Base-by-base conservation (phyloP, 2,888 invertebrate genomes). In the Netelia melanura region DNA sequence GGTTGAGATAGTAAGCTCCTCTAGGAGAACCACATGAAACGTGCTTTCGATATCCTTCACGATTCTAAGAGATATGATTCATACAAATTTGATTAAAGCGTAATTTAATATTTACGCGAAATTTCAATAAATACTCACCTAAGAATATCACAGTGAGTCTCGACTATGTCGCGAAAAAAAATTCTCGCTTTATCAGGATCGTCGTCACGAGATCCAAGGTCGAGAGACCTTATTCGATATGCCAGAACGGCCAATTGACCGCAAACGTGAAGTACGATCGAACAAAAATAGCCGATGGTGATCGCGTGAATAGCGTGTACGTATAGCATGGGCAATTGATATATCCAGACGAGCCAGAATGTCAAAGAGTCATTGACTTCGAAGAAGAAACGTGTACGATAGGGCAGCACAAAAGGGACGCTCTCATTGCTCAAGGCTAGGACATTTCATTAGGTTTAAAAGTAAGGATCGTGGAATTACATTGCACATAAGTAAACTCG, bases 361-460 rank as follows among this genome's bases (percentile, higher is more conserved):
- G 71, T 70, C 6, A 67, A 11, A 0, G 78, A 23, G 44, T 78
- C 82, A 9, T 81, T 71, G 1, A 86, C 67, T 11, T 81, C 71
- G 23, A 83, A 81, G 54, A 84, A 84, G 56, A 84, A 43, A 17
- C 71, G 82, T 17, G 84, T 79, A 3, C 81, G 86, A 38, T 83
- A 87, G 1, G 87, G 72, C 23, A 78, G 56, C 10, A 78, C 64
- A 52, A 61, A 79, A 5, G 79, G 76, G 30, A 77, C 58, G 48
- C 44, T 83, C 21, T 83, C 67, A 25, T 81, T 83, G 56, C 58
- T 25, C 44, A 85, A 21, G 25, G 10, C 85, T 85, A 58, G 21
- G 17, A 21, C 2, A 9, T 58, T 58, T 58, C 58, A 10, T 58
- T 58, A 9, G 10, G 2, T 21, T 21, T 10, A 56, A 25, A n/a